Evolutionary conservation across 1,140 invertebrate genomes (phyloP), one percentile per base, ranked within the genome.

Genomic region (Maconellicoccus hirsutus): DNA sequence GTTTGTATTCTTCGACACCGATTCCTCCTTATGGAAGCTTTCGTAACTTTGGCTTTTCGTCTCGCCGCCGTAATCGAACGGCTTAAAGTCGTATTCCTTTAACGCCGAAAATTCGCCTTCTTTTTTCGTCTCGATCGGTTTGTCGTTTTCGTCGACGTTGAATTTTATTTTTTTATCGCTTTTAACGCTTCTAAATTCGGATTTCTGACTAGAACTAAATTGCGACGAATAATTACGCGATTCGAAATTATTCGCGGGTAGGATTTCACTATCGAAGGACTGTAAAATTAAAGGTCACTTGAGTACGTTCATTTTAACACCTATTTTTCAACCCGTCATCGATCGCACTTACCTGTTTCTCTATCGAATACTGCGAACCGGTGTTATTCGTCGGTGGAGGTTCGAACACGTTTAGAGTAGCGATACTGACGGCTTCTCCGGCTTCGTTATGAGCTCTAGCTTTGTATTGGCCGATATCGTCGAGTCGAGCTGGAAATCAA

Each of bases 361-460:
- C 42, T 3, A 52, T 8, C 10, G 42, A 52, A 52, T 52, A 52
- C 42, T 52, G 42, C n/a, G 42, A 52, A 52, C 2, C n/a, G n/a
- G 3, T 52, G n/a, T 16, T 52, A 52, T 52, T 19, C 4, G 6
- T 14, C 10, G 42, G 42, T 16, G 83, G 84, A 39, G 86, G 84
- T 74, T 89, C 87, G 71, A 88, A 83, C 7, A 91, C 86, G 70
- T 87, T 84, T 73, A 90, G 85, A 78, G 91, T 88, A 6, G 89
- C 89, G 72, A 87, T 86, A 77, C 88, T 89, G 77, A 87, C 85
- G 25, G 89, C 87, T 79, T 90, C 87, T 3, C 89, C 89, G 16
- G 87, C 88, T 39, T 84, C 80, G 79, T 91, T 91, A 0, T 83
- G 82, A 4, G 89, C 89, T 70, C 82, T 81, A 14, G 88, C 87